phyloP scores from a whole-genome alignment of 2,113 vertebrate genomes.

The Callionymus lyra region DNA sequence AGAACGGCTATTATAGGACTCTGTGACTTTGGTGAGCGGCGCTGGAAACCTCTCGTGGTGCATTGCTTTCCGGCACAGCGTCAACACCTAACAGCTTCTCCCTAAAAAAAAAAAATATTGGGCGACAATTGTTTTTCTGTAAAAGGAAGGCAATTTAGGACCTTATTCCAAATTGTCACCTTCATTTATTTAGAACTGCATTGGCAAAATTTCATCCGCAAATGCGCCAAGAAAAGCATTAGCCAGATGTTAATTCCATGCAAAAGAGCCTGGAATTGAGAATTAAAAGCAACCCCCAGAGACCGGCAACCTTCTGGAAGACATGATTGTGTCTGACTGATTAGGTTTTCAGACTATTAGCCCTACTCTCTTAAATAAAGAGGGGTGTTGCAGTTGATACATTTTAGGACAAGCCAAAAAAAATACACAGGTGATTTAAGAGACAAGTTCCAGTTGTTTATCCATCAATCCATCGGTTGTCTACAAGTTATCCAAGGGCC shows the following conservation, averaged over 20 bases:
- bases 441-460: too few species aligned
- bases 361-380: too few species aligned
- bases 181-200: slow-evolving; percentile 18
- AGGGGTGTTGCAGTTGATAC: too few species aligned
- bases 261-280: slow-evolving; percentile 15
- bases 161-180: slow-evolving; percentile 41
- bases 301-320: slow-evolving; percentile 13
- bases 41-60: too few species aligned
- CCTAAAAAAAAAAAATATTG: neutral
- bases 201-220: slow-evolving; percentile 25
- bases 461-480: too few species aligned
- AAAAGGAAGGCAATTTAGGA: slow-evolving; percentile 19
- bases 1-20: too few species aligned
- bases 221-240: slow-evolving; percentile 40
- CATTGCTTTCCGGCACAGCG: too few species aligned
- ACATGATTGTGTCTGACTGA: slow-evolving; percentile 3
- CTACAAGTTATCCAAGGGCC: neutral
- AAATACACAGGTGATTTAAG: too few species aligned
- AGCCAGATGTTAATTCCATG: slow-evolving; percentile 41
- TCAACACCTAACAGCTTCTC: too few species aligned
- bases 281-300: slow-evolving; percentile 12
- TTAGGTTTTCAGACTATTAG: too few species aligned
- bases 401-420: too few species aligned
- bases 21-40: too few species aligned
- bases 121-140: slow-evolving; percentile 8